phyloP scores from a whole-genome alignment of 2,888 invertebrate species.

The Desoria tigrina region DNA sequence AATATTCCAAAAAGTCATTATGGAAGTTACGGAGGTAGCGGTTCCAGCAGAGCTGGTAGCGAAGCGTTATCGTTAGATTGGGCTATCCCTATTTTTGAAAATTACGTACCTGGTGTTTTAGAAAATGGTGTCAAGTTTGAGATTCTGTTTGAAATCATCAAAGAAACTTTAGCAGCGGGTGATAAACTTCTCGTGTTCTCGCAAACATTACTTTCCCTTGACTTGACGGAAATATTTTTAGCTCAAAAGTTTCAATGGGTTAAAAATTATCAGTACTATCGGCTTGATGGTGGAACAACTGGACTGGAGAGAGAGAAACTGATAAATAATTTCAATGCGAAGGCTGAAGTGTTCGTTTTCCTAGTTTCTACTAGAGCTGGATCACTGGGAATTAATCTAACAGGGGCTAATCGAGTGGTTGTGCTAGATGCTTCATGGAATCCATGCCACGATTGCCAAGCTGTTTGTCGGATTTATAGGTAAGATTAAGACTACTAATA shows the following conservation, averaged over 20 bases:
- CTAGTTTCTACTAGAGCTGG: slow-evolving; percentile 95
- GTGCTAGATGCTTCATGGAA: slow-evolving; percentile 99
- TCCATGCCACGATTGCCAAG: slow-evolving; percentile 97
- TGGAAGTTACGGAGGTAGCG: not conserved
- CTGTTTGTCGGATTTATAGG: slow-evolving; percentile 92
- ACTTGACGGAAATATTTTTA: slow-evolving; percentile 93
- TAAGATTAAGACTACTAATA: too few species aligned
- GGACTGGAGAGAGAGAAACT: slow-evolving; percentile 92
- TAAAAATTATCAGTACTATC: slow-evolving; percentile 80
- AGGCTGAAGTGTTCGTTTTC: slow-evolving; percentile 82
- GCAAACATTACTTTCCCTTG: slow-evolving; percentile 87
- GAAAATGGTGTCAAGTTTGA: slow-evolving; percentile 95
- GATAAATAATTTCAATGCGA: slow-evolving; percentile 93
- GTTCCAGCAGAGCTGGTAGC: not conserved
- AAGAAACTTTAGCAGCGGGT: slow-evolving; percentile 80
- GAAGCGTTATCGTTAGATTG: slow-evolving; percentile 55
- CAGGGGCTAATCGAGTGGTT: slow-evolving; percentile 95
- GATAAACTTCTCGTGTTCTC: slow-evolving; percentile 87
- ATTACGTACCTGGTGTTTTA: slow-evolving; percentile 82
- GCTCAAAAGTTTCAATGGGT: slow-evolving; percentile 88
- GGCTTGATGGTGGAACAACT: slow-evolving; percentile 92
- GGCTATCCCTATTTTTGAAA: slow-evolving; percentile 78
- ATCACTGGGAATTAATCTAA: slow-evolving; percentile 93
- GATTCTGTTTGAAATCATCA: slow-evolving; percentile 85
- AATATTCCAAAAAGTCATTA: slow-evolving; percentile 3